Evolutionary conservation across 37 sponge, comb jelly and placozoan species (phyloP).

Genomic region (Mnemiopsis leidyi): DNA sequence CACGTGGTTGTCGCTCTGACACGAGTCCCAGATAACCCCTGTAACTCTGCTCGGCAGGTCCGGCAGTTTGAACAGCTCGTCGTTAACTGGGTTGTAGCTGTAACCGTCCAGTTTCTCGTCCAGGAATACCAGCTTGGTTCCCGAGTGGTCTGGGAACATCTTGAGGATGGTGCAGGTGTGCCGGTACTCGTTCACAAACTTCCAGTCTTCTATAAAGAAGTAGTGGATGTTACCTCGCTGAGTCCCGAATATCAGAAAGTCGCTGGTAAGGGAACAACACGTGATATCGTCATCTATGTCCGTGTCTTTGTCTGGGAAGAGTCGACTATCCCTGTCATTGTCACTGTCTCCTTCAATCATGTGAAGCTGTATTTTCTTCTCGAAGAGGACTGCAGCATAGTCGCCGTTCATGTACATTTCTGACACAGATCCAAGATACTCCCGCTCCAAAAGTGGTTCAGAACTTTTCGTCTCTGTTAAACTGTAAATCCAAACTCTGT

Average conservation of each 20-base stretch:
- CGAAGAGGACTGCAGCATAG: constrained; percentile 87
- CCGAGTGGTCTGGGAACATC: constrained; percentile 78
- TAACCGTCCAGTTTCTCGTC: constrained; percentile 94
- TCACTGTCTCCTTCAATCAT: constrained; percentile 70
- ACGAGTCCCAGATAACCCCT: constrained; percentile 89
- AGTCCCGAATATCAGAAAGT: constrained; percentile 90
- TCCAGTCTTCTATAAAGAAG: constrained; percentile 94
- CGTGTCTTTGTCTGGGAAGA: constrained; percentile 83
- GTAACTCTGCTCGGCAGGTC: constrained; percentile 72
- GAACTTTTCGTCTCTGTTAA: constrained; percentile 68
- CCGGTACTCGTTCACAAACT: constrained; percentile 83
- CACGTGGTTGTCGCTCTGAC: constrained; percentile 79
- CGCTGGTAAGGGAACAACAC: constrained; percentile 76
- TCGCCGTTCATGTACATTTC: constrained; percentile 73
- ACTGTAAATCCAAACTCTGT: constrained; percentile 88
- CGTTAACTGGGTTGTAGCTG: constrained; percentile 86
- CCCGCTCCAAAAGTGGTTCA: constrained; percentile 71
- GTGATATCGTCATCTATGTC: constrained; percentile 74
- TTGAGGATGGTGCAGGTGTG: constrained; percentile 69
- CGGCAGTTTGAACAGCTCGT: constrained; percentile 75
- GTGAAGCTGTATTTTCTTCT: constrained; percentile 81
- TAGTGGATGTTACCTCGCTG: constrained; percentile 79
- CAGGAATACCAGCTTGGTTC: constrained; percentile 76
- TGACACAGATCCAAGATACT: constrained; percentile 79
- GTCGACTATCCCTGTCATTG: constrained; percentile 70